phyloP scores from a whole-genome alignment of 2,113 vertebrate species.

The Sebastes fasciatus region DNA sequence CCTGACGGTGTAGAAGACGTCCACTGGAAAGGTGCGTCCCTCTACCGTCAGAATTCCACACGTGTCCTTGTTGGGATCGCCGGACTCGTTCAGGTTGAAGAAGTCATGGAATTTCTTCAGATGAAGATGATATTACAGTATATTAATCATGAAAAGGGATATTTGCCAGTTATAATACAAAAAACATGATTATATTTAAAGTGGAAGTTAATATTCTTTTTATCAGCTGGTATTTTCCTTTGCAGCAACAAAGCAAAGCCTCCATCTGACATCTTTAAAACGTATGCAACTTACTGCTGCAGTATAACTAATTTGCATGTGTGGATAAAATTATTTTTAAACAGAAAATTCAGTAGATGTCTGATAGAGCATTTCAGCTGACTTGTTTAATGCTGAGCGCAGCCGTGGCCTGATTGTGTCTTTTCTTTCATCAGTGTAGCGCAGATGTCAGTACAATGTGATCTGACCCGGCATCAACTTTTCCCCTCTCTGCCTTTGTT shows the following conservation, averaged over 20 bases:
- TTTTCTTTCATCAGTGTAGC: slow-evolving; percentile 54
- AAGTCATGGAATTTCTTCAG: slow-evolving; percentile 96
- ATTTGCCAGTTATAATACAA: not conserved
- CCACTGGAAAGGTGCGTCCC: slow-evolving; percentile 95
- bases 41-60: slow-evolving; percentile 96
- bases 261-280: slow-evolving; percentile 23
- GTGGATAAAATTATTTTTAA: slow-evolving; percentile 37
- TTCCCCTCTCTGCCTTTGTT: slow-evolving; percentile 21
- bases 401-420: slow-evolving; percentile 59
- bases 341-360: slow-evolving; percentile 36
- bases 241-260: not conserved
- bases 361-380: slow-evolving; percentile 61
- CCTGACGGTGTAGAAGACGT: slow-evolving; percentile 98
- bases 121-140: slow-evolving; percentile 16
- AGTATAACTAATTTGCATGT: slow-evolving; percentile 10
- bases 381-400: slow-evolving; percentile 26
- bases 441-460: slow-evolving; percentile 56
- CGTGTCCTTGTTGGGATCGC: slow-evolving; percentile 93
- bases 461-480: slow-evolving; percentile 55
- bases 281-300: not conserved
- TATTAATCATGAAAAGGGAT: too few relatives aligned
- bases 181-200: not conserved
- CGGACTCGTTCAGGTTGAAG: slow-evolving; percentile 95
- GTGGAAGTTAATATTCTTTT: not conserved
- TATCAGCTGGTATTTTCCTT: not conserved